Evolutionary conservation across 2,113 vertebrate genomes (phyloP), one percentile per base, ranked within the genome.

Genomic region (Rissa tridactyla): DNA sequence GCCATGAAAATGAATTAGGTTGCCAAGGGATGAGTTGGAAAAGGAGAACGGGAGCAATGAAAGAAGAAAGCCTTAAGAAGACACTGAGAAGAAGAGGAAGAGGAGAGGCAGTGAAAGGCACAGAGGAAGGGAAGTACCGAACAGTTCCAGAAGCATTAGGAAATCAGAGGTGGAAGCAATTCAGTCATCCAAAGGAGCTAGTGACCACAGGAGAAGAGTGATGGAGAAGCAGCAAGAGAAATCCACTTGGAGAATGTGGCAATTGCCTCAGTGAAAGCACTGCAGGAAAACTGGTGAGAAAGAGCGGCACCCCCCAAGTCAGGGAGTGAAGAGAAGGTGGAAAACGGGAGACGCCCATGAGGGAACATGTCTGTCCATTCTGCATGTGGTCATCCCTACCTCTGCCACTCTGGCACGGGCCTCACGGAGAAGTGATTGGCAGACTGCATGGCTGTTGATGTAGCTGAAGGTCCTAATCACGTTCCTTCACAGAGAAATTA

Each of bases 361-460:
- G 12, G 40, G 36, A 78, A 47, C 14, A 11, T 44, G 58, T 88
- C 36, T 16, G 30, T 44, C 49, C 2, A 1, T 15, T 86, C 46
- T 58, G 49, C 17, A 21, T 0, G 1, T 25, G 34, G 27, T n/a
- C 49, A 62, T 51, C 9, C 16, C 11, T 46, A 30, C 23, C 18
- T 64, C 66, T 57, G 44, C 8, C 21, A 18, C 38, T 13, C 72
- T 26, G 10, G 9, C 15, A 25, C 0, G 0, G 11, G 27, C 62
- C 80, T 15, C 54, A 11, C 1, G 4, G 34, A 58, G 81, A 79
- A 26, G 20, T 0, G 0, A 58, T 30, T 27, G 34, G 16, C 68
- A 90, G 34, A 19, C 20, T 75, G 34, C 11, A 22, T 15, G 15
- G 11, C 25, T 77, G 7, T 44, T 44, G 36, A 55, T 6, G 26